phyloP scores from a whole-genome alignment of 2,113 vertebrate species.

The Podocnemis expansa region DNA sequence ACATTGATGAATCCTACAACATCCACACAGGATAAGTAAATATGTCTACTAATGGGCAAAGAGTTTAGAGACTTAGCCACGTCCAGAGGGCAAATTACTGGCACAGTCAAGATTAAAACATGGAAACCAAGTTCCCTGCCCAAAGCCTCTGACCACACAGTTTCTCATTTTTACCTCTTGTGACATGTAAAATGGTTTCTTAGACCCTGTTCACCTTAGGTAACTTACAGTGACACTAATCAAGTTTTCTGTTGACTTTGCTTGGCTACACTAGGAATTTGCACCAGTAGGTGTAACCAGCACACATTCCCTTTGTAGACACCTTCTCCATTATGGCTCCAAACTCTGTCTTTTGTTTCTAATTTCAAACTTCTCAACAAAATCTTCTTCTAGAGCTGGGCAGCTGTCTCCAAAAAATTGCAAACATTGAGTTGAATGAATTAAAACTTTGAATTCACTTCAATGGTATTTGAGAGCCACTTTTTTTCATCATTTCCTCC shows the following conservation, averaged over 20 bases:
- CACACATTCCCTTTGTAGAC: background rate
- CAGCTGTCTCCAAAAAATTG: rapidly evolving
- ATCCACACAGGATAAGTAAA: background rate
- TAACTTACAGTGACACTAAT: background rate
- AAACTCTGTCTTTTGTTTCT: too few species aligned
- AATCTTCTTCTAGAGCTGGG: background rate
- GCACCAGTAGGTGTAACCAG: background rate
- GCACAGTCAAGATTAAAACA: too few species aligned
- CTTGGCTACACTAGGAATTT: background rate
- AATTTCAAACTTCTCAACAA: background rate
- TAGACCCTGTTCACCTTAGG: background rate
- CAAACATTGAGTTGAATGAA: background rate
- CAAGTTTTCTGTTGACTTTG: background rate
- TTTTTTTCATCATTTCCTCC: background rate
- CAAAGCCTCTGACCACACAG: too few species aligned
- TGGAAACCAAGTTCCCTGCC: too few species aligned
- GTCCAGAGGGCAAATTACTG: too few species aligned
- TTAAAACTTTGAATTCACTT: rapidly evolving
- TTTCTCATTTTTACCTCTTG: too few species aligned
- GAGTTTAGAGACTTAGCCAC: background rate
- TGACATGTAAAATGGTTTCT: background rate
- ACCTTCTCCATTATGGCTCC: background rate
- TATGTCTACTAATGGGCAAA: rapidly evolving
- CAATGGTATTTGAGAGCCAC: background rate
- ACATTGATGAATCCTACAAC: background rate